Base-by-base conservation (phyloP, 2,797 vertebrate species). In the Trichosurus vulpecula region DNA sequence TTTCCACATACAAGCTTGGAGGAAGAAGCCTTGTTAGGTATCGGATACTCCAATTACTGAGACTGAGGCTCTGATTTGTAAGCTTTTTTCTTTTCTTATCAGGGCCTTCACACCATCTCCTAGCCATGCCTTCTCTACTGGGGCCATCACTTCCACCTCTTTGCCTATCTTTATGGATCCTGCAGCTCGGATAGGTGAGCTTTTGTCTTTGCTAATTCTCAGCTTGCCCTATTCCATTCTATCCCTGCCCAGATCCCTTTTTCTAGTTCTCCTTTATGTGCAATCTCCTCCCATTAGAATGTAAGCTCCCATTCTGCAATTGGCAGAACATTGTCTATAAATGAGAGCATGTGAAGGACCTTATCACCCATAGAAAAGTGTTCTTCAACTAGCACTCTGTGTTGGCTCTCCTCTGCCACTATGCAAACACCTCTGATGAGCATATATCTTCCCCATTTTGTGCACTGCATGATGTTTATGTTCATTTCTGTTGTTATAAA, bases 31-130 rank as follows among this genome's bases (percentile, higher is more conserved):
- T 81, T 47, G n/a, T 41, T 81, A 25, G 66, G 57, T 66, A 47
- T 6, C 41, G 87, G 92, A 35, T 12, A 91, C 55, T 56, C 31
- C 0, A 6, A 35, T 31, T 92, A 92, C 1, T 47, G 47, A 51
- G 74, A 41, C 14, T 51, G 61, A 52, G 0, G 0, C n/a, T 35
- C 53, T 8, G 55, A 81, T 56, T 12, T 66, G 35, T n/a, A 66
- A 41, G 66, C 41, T 94, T 91, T 90, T 91, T 92, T 90, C 91
- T 92, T 93, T 58, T 54, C 90, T 92, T n/a, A 55, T 90, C 35
- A 61, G 96, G 93, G 89, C 92, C 92, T 91, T 89, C 58, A 61
- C 29, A 27, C 10, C 2, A 25, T n/a, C 6, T 6, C 56, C 14
- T 54, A 2, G 53, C 51, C 9, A 25, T 29, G 51, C 30, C 30